A percentile compares a stretch with the other conserved stretches of the same genome.
phyloP scores from a whole-genome alignment of 2,888 invertebrate species.

The Syritta pipiens region DNA sequence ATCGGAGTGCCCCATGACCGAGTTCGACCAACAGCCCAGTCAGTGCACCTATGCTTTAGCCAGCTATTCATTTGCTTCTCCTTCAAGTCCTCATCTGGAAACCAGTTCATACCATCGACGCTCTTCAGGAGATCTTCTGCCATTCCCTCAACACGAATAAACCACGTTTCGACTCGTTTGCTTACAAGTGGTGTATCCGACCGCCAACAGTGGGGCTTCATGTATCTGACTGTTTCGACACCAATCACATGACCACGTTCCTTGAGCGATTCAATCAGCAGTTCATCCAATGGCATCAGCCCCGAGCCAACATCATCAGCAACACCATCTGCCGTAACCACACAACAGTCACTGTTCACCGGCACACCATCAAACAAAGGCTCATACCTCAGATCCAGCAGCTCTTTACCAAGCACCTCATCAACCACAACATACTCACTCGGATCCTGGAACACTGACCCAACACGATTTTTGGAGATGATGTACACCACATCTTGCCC shows the following conservation, averaged over 20 bases:
- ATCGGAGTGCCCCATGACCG: slow-evolving; percentile 99
- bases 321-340: slow-evolving; percentile 92
- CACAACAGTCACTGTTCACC: slow-evolving; percentile 84
- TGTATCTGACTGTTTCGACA: slow-evolving; percentile 88
- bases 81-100: slow-evolving; percentile 97
- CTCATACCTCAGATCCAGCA: slow-evolving; percentile 89
- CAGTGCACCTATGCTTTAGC: slow-evolving; percentile 95
- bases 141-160: slow-evolving; percentile 93
- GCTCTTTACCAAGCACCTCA: slow-evolving; percentile 86
- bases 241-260: slow-evolving; percentile 86
- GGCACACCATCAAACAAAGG: slow-evolving; percentile 89
- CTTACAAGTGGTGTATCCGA: slow-evolving; percentile 98
- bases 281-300: slow-evolving; percentile 93
- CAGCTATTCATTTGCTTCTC: slow-evolving; percentile 97
- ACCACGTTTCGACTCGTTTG: slow-evolving; percentile 98
- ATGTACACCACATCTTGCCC: slow-evolving; percentile 74
- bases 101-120: slow-evolving; percentile 94
- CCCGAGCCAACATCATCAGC: slow-evolving; percentile 97
- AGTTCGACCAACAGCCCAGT: slow-evolving; percentile 97
- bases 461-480: slow-evolving; percentile 88
- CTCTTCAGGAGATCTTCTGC: slow-evolving; percentile 86
- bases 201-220: slow-evolving; percentile 98
- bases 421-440: slow-evolving; percentile 88
- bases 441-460: slow-evolving; percentile 86
- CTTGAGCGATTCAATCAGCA: slow-evolving; percentile 90